Evolutionary conservation across 2,113 vertebrate genomes (phyloP).

Genomic region (Dasyprocta punctata): DNA sequence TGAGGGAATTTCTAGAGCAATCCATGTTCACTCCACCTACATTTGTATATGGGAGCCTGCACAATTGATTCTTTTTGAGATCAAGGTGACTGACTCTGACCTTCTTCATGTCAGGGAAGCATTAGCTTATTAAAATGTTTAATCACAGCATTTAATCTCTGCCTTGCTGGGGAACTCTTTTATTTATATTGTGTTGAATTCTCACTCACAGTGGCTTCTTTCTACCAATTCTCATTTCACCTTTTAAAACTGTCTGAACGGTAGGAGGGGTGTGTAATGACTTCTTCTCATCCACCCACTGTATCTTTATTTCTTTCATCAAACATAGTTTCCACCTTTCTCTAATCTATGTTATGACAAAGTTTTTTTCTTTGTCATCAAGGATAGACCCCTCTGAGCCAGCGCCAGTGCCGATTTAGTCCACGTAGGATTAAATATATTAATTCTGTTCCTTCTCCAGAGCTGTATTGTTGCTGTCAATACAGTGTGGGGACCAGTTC

Average conservation of each 20-base stretch:
- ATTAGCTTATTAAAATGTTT: constrained; percentile 35
- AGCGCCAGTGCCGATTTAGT: background rate
- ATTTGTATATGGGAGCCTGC: background rate
- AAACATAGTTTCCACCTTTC: background rate
- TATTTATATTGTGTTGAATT: constrained; percentile 42
- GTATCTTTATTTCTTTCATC: background rate
- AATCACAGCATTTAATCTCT: background rate
- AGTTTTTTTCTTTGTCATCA: background rate
- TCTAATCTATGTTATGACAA: background rate
- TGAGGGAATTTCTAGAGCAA: background rate
- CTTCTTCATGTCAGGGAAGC: constrained; percentile 17
- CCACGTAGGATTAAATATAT: background rate
- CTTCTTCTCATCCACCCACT: background rate
- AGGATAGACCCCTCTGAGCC: background rate
- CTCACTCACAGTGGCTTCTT: constrained; percentile 32
- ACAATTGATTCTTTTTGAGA: background rate
- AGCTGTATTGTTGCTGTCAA: background rate
- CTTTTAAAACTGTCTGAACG: constrained; percentile 24
- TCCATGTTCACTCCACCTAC: background rate
- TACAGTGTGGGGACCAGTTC: background rate
- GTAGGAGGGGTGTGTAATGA: background rate
- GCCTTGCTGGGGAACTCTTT: background rate
- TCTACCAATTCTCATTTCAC: constrained; percentile 20
- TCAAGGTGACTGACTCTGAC: constrained; percentile 8
- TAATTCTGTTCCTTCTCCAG: background rate